phyloP scores from a whole-genome alignment of 2,888 invertebrate species.

The Spilosoma lubricipeda region DNA sequence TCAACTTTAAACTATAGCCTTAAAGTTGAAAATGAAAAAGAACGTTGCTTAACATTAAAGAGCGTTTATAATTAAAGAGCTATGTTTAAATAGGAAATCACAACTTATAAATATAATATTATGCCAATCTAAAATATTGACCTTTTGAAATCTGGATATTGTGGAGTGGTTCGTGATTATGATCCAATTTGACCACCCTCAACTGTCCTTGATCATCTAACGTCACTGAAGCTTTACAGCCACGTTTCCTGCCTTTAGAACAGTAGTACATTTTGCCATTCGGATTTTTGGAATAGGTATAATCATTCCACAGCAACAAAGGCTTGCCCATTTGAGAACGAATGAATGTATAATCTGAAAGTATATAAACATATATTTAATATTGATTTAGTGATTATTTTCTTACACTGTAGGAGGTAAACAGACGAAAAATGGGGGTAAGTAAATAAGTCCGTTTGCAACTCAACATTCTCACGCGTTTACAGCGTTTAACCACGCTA shows the following conservation, averaged over 20 bases:
- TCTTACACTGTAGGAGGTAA: neutral
- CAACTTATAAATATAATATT: neutral
- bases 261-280: conserved; percentile 6
- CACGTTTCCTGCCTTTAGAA: neutral
- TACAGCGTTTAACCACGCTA: too few species aligned
- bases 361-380: neutral
- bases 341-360: conserved; percentile 15
- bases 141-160: neutral
- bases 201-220: conserved; percentile 3
- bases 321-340: conserved; percentile 14
- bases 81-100: too few species aligned
- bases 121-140: neutral
- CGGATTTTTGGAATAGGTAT: conserved; percentile 6
- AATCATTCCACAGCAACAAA: conserved; percentile 12
- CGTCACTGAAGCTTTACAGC: conserved; percentile 6
- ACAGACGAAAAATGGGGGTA: neutral
- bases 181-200: neutral
- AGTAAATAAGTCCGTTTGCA: too few species aligned
- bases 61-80: too few species aligned
- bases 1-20: too few species aligned
- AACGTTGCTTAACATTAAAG: too few species aligned
- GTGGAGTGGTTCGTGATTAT: conserved; percentile 5
- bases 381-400: neutral
- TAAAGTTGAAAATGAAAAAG: too few species aligned
- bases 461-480: neutral